Evolutionary conservation across 2,888 invertebrate genomes (phyloP).

Genomic region (Heteromyza rotundicornis): DNA sequence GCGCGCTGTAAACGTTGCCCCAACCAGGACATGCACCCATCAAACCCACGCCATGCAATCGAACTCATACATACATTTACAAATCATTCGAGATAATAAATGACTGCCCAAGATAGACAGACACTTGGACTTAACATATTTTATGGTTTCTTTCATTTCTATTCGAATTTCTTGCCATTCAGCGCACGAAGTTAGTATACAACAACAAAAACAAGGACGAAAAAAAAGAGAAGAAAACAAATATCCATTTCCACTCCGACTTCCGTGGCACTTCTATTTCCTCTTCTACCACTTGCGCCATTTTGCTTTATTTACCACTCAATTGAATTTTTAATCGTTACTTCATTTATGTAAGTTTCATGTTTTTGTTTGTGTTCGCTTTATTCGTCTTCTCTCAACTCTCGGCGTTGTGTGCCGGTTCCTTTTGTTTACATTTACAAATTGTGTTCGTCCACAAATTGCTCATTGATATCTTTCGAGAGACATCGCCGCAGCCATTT

Average conservation of each 20-base stretch:
- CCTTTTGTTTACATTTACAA: constrained; percentile 52
- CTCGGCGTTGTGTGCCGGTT: no score
- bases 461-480: neutral
- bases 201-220: neutral
- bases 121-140: constrained; percentile 1
- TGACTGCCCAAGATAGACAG: neutral
- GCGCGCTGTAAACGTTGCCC: no score
- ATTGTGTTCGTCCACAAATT: constrained; percentile 54
- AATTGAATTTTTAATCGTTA: constrained; percentile 56
- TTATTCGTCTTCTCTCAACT: constrained; percentile 25
- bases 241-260: neutral
- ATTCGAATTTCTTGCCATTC: neutral
- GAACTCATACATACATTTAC: no score
- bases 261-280: neutral
- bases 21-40: no score
- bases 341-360: constrained; percentile 42
- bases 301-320: constrained; percentile 41
- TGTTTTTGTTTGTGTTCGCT: constrained; percentile 31
- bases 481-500: neutral
- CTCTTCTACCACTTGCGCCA: no score
- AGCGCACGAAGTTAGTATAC: no score
- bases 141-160: neutral
- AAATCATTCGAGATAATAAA: no score
- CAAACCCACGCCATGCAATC: no score
- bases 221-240: neutral